These are phyloP conservation scores for Alectoris magna DNA, from an alignment of 2,797 vertebrate genomes.

Conservation along the genomic window DNA sequence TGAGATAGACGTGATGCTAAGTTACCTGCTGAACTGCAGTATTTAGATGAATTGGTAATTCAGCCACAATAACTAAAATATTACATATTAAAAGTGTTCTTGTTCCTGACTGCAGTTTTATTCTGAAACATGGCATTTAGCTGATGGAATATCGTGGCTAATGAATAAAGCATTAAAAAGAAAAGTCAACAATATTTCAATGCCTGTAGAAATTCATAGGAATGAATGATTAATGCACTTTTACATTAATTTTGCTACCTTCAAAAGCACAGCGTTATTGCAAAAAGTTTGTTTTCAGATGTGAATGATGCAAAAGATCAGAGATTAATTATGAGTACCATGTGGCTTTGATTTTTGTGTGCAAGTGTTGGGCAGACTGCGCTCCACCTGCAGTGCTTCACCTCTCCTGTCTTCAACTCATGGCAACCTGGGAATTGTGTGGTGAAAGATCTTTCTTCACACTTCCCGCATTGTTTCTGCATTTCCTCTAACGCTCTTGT, in stretches of 20 bases:
- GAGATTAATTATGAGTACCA: background rate
- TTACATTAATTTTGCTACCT: conserved; percentile 27
- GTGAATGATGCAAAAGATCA: conserved; percentile 39
- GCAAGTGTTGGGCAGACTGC: background rate
- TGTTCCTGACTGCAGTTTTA: conserved; percentile 25
- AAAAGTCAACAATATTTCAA: conserved; percentile 43
- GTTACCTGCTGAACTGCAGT: conserved; percentile 14
- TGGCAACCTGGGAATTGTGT: background rate
- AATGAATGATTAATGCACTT: conserved; percentile 49
- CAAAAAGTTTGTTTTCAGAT: conserved; percentile 25
- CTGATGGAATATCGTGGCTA: conserved; percentile 52
- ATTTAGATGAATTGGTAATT: conserved; percentile 27
- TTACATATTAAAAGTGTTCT: background rate
- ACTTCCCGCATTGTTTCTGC: conserved; percentile 6
- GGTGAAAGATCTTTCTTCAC: background rate
- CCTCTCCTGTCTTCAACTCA: background rate
- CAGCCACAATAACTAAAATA: background rate
- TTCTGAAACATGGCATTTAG: conserved; percentile 38
- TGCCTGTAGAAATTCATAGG: conserved; percentile 28
- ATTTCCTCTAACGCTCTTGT: background rate
- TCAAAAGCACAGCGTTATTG: conserved; percentile 37
- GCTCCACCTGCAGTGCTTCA: background rate
- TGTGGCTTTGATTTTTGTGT: background rate
- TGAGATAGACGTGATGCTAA: background rate
- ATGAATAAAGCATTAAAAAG: conserved; percentile 62